Percentiles rank a stretch among this genome's conserved stretches.
phyloP scores from a whole-genome alignment of 2,113 vertebrate genomes.

The Tragelaphus imberbis region DNA sequence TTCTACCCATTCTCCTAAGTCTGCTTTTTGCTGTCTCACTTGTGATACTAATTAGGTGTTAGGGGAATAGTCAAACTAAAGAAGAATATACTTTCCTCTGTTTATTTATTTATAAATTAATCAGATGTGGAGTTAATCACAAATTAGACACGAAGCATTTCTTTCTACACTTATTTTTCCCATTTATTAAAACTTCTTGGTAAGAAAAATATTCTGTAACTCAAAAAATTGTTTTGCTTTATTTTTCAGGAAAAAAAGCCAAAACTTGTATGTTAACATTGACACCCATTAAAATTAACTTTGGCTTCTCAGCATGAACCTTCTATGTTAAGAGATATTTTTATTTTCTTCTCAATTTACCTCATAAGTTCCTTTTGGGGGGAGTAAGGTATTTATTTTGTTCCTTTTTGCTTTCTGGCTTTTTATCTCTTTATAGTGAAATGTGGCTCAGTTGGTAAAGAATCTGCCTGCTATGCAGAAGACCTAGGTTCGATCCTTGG shows the following conservation, averaged over 20 bases:
- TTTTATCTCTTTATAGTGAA: background rate
- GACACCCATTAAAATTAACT: background rate
- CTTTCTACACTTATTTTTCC: background rate
- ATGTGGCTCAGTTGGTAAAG: background rate
- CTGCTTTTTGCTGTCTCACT: background rate
- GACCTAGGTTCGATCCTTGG: background rate
- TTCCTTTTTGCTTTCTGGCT: background rate
- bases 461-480: background rate
- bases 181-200: background rate
- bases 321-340: background rate
- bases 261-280: background rate
- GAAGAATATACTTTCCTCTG: background rate
- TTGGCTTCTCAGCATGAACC: background rate
- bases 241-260: background rate
- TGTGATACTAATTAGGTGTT: background rate
- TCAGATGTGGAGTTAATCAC: background rate
- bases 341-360: background rate
- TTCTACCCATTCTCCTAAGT: background rate
- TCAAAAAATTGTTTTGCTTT: background rate
- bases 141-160: background rate
- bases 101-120: conserved; percentile 2
- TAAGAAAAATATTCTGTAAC: background rate
- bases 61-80: background rate
- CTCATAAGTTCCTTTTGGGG: background rate
- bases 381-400: background rate